A percentile compares a stretch with the other conserved stretches of the same genome.
phyloP scores from a whole-genome alignment of 2,888 invertebrate genomes.

The Eucriotettix oculatus region DNA sequence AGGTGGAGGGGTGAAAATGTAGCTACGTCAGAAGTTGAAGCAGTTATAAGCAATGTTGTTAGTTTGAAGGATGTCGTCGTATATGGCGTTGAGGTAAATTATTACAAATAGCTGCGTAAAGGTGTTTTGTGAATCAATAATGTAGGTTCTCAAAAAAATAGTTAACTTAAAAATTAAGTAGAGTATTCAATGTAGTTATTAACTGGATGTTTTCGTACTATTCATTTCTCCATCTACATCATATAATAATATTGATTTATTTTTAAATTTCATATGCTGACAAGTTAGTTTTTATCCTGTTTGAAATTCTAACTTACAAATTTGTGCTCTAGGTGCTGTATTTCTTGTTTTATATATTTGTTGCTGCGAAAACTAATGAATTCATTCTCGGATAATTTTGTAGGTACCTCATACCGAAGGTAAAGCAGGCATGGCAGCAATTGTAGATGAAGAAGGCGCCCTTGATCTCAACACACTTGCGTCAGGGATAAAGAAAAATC shows the following conservation, averaged over 20 bases:
- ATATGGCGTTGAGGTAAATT: conserved; percentile 38
- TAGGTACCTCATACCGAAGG: conserved; percentile 67
- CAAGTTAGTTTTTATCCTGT: neutral
- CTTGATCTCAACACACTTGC: conserved; percentile 46
- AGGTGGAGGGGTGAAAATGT: conserved; percentile 53
- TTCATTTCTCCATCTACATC: too few relatives aligned
- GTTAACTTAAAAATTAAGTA: too few relatives aligned
- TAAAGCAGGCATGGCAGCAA: conserved; percentile 90
- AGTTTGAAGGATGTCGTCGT: conserved; percentile 34
- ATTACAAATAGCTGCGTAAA: neutral
- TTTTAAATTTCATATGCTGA: neutral
- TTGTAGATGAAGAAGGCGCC: conserved; percentile 57
- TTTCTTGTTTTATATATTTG: neutral
- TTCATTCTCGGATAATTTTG: neutral
- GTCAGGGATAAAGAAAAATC: conserved; percentile 40
- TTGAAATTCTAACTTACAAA: too few relatives aligned
- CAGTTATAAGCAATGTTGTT: conserved; percentile 35
- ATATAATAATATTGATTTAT: neutral
- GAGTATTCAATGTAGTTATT: too few relatives aligned
- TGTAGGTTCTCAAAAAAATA: too few relatives aligned
- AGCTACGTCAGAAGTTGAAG: conserved; percentile 48
- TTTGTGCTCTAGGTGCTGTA: too few relatives aligned
- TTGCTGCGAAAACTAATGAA: neutral
- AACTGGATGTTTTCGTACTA: too few relatives aligned
- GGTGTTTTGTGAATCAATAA: too few relatives aligned